Base-by-base conservation (phyloP, 2,888 invertebrate genomes). In the Orthosia gracilis region DNA sequence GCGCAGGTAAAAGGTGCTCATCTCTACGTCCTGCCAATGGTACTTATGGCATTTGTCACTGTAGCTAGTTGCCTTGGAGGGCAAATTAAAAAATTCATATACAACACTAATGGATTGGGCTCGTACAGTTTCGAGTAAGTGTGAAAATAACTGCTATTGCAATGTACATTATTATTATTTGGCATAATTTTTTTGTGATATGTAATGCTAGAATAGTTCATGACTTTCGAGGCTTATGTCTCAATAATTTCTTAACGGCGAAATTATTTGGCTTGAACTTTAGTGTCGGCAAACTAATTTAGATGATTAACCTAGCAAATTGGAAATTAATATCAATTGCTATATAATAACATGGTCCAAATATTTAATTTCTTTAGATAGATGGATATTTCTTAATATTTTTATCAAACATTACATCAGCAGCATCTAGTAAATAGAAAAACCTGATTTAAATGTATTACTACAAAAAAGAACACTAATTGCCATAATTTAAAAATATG, bases 91-190 rank as follows among this genome's bases (percentile, higher is more conserved):
- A 95, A 93, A 84, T 88, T 89, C 78, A 86, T 89, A 62, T 94
- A 91, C 87, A 96, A 95, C 89, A 94, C 92, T 86, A 95, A 96
- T 90, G 96, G 94, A 80, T 79, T 92, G 49, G 96, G 95, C 74
- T 85, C 92, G 67, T 96, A 96, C 81, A 96, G 95, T 87, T 96
- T 96, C 84, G 95, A 96, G 96, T 96, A 91, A 95, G 96, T 93
- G 82, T 78, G 62, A 73, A 84, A 80, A 78, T 78, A 63, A 70
- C 61, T 21, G 17, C 12, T 70, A 64, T 75, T 83, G 55, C 72
- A 64, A 66, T 31, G 18, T 31, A 26, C 55, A 49, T 76, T 76
- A 67, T 61, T 81, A 71, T 67, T 75, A 76, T 64, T 61, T 72
- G 59, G 50, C 26, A 71, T 69, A 75, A 17, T 63, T 82, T 54